Conservation (phyloP, 2,113 vertebrate species). For the Catharus fuscescens region DNA sequence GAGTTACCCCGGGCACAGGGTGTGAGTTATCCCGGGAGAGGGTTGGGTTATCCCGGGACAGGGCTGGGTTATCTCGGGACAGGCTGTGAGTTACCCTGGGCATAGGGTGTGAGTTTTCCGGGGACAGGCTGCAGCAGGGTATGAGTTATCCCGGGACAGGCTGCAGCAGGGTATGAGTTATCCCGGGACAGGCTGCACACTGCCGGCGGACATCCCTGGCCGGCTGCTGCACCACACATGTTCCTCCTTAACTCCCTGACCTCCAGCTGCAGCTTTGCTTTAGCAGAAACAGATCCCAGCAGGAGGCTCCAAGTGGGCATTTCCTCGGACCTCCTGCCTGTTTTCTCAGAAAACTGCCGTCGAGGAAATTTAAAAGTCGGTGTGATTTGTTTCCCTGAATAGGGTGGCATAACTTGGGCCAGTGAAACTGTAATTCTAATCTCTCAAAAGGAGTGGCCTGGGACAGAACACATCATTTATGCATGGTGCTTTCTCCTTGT, state of each 20-base stretch:
- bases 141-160: too few relatives aligned
- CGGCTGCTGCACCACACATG: fast-evolving
- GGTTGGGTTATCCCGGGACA: too few relatives aligned
- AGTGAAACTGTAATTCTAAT: fast-evolving
- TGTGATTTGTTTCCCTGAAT: not conserved
- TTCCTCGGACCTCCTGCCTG: not conserved
- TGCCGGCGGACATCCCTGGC: too few relatives aligned
- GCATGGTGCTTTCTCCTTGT: not conserved
- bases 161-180: too few relatives aligned
- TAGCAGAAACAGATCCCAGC: not conserved
- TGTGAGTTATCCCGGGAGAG: too few relatives aligned
- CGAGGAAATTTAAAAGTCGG: not conserved
- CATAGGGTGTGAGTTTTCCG: too few relatives aligned
- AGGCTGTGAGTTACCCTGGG: too few relatives aligned
- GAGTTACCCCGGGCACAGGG: too few relatives aligned
- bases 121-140: too few relatives aligned
- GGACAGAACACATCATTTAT: not conserved
- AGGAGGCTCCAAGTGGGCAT: fast-evolving
- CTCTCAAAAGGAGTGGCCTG: not conserved
- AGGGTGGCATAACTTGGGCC: not conserved
- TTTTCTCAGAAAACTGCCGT: not conserved
- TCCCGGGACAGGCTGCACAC: too few relatives aligned
- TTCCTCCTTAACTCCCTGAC: not conserved
- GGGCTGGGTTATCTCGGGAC: too few relatives aligned
- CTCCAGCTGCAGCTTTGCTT: not conserved